phyloP scores from a whole-genome alignment of 1,140 invertebrate species.

The Brachionus angularis region DNA sequence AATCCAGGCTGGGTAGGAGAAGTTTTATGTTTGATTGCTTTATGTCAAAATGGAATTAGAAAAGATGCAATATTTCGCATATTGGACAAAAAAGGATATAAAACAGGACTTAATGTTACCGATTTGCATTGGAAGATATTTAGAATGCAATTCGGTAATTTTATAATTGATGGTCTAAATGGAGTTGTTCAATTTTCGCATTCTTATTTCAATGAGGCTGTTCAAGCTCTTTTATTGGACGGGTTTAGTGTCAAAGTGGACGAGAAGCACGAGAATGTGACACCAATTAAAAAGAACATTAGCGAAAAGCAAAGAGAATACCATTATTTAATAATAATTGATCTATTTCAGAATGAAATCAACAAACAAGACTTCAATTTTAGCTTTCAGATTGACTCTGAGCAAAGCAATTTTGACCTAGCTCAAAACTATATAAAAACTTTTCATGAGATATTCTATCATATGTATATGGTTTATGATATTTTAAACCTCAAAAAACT shows the following conservation, averaged over 20 bases:
- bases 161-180: constrained; percentile 49
- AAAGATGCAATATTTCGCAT: constrained; percentile 49
- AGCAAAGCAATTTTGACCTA: neutral
- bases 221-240: constrained; percentile 51
- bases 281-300: constrained; percentile 22
- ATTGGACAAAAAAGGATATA: constrained; percentile 49
- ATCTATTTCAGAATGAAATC: neutral
- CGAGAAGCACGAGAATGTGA: neutral
- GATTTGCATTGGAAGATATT: constrained; percentile 54
- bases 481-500: constrained; percentile 8
- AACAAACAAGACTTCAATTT: constrained; percentile 8
- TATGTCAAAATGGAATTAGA: constrained; percentile 51
- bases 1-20: constrained; percentile 54
- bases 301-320: constrained; percentile 27
- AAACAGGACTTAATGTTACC: constrained; percentile 48
- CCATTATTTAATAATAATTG: neutral
- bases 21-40: constrained; percentile 51
- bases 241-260: constrained; percentile 29
- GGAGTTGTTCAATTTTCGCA: constrained; percentile 52
- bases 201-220: constrained; percentile 52
- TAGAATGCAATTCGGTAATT: constrained; percentile 47
- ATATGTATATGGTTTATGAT: constrained; percentile 21
- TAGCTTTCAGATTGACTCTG: neutral
- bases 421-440: neutral
- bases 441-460: constrained; percentile 12